Evolutionary conservation across 2,888 invertebrate species (phyloP).

Genomic region (Epicampocera succincta): DNA sequence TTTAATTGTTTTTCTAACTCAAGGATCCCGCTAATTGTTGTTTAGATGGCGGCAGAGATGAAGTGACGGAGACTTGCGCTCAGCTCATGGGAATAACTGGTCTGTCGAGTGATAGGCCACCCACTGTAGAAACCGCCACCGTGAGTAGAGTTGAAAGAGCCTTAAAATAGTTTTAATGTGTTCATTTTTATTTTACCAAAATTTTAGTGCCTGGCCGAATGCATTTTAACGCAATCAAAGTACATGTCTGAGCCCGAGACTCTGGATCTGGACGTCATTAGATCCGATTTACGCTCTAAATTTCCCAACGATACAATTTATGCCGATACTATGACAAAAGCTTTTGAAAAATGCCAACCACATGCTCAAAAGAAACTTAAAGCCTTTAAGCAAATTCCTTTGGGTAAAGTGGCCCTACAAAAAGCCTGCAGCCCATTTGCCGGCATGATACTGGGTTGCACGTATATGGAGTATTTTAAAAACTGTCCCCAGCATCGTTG

Average conservation of each 20-base stretch:
- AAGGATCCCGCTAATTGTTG: constrained; percentile 80
- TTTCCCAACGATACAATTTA: constrained; percentile 76
- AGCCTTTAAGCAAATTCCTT: constrained; percentile 71
- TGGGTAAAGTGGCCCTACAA: constrained; percentile 60
- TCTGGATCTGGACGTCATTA: constrained; percentile 73
- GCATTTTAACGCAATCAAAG: constrained; percentile 76
- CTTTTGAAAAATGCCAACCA: constrained; percentile 77
- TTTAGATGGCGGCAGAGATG: constrained; percentile 78
- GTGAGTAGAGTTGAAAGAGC: constrained; percentile 65
- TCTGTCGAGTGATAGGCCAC: constrained; percentile 68
- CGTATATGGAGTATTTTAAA: constrained; percentile 80
- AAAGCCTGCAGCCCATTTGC: constrained; percentile 78
- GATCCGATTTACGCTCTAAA: constrained; percentile 73
- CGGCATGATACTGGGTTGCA: constrained; percentile 79
- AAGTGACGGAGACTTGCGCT: constrained; percentile 76
- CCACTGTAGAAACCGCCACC: constrained; percentile 76
- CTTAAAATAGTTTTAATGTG: neutral
- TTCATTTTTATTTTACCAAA: neutral
- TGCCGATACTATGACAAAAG: constrained; percentile 75
- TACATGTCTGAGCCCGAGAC: constrained; percentile 74
- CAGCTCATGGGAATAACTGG: constrained; percentile 74
- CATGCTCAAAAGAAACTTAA: constrained; percentile 74
- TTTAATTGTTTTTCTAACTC: neutral
- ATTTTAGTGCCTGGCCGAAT: constrained; percentile 79
- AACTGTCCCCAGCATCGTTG: constrained; percentile 79